Evolutionary conservation across 2,113 vertebrate genomes (phyloP).

Genomic region (Pseudopipra pipra): DNA sequence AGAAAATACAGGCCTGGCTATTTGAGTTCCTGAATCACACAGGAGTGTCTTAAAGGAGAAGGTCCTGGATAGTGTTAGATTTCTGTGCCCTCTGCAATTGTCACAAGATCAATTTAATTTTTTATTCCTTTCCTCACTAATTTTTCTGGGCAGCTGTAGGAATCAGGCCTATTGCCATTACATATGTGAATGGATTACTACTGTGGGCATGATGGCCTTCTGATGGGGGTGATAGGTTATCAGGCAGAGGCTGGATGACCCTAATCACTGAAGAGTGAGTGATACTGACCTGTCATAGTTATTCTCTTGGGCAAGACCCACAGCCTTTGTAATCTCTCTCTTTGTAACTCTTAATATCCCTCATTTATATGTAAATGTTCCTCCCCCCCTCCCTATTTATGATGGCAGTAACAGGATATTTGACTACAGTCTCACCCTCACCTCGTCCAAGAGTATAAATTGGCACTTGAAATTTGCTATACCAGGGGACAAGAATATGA

Average conservation of each 20-base stretch:
- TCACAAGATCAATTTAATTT: background rate
- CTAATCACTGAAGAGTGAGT: background rate
- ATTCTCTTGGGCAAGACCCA: background rate
- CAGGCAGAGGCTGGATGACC: background rate
- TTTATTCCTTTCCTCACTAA: background rate
- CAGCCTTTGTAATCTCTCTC: background rate
- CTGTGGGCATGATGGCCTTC: background rate
- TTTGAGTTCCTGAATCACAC: background rate
- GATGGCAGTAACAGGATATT: background rate
- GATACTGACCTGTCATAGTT: background rate
- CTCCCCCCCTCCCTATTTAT: background rate
- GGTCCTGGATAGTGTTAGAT: background rate
- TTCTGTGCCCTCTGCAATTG: background rate
- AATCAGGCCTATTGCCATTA: background rate
- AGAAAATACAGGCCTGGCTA: background rate
- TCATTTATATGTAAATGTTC: background rate
- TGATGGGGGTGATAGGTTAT: background rate
- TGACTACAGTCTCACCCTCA: background rate
- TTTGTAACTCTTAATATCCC: background rate
- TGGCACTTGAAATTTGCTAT: background rate
- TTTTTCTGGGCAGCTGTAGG: background rate
- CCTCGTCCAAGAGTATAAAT: background rate
- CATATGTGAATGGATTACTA: background rate
- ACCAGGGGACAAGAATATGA: fast-evolving
- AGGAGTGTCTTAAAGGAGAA: background rate